Evolutionary conservation across 2,797 vertebrate genomes (phyloP).

Genomic region (Lepus oiostolus): DNA sequence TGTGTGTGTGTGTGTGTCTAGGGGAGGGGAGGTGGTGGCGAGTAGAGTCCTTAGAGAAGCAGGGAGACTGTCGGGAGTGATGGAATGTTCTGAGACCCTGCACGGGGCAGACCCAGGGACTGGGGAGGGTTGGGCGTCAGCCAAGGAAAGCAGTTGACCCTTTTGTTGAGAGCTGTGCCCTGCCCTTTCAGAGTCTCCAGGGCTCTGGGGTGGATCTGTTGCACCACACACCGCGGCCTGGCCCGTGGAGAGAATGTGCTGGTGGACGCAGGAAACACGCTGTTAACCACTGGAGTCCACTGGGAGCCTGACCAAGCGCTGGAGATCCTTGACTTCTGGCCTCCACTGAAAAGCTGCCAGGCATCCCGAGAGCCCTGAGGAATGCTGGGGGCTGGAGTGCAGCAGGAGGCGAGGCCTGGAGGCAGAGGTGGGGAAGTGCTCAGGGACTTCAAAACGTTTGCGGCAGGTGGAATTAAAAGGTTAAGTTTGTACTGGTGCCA

Average conservation of each 20-base stretch:
- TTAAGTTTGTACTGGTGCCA: no score
- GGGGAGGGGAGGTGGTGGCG: rapidly evolving
- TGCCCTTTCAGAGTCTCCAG: background rate
- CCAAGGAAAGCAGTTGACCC: conserved; percentile 31
- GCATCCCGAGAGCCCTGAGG: background rate
- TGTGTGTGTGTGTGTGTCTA: background rate
- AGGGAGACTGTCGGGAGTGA: background rate
- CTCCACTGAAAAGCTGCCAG: background rate
- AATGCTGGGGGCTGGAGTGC: background rate
- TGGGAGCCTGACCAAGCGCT: background rate
- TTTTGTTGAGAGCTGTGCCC: background rate
- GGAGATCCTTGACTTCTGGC: conserved; percentile 17
- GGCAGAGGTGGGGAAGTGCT: background rate
- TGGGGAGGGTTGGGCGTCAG: conserved; percentile 8
- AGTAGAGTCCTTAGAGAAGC: background rate
- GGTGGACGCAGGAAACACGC: background rate
- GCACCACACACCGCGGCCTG: background rate
- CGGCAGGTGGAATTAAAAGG: no score
- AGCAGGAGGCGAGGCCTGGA: background rate
- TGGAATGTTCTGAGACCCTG: background rate
- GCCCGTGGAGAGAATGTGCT: background rate
- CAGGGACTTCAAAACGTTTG: background rate
- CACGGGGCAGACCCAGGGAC: background rate
- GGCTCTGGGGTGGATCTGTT: background rate
- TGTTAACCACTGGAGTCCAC: background rate